Evolutionary conservation across 2,888 invertebrate genomes (phyloP), one percentile per base, ranked within the genome.

Genomic region (Dioctria linearis): DNA sequence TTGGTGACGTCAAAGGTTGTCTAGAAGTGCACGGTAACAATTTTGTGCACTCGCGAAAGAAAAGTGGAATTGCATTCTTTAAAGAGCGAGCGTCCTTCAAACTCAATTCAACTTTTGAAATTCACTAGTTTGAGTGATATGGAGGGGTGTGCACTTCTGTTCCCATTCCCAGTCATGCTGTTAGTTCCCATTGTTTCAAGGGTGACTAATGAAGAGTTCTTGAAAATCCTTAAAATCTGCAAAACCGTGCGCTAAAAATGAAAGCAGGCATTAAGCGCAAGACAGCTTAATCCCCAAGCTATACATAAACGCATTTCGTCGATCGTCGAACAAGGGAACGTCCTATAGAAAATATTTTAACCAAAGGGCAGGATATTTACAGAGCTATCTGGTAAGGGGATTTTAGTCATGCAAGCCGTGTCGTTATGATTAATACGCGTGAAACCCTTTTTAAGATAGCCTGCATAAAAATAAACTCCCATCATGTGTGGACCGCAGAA

Each of bases 221-320:
- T 49, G 76, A 6, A 39, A 63, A 76, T 63, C 61, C 76, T 76
- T 49, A 37, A 76, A 76, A 76, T 61, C 63, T 37, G 49, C 51
- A 57, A 76, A 63, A 37, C 63, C 76, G 63, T 76, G 76, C 61
- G 63, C 40, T 25, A 37, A 57, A 76, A 76, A 63, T 76, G 63
- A 76, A 76, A 76, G 40, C 63, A n/a, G 63, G 76, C 63, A 63
- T 76, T 76, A 76, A 63, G 76, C 61, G 25, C 76, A 63, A 76
- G 76, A 76, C 63, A 76, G 63, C 76, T 76, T 76, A 76, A 76
- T 76, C 76, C 76, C 76, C 73, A 40, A 57, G 51, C 46, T 76
- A 39, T 63, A 25, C 25, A 25, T 25, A 42, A 39, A 11, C 61
- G 49, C 39, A 9, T 13, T 61, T 63, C 1, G 0, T 1, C 13